Percentiles rank a stretch among this genome's conserved stretches.
Conservation (phyloP, 2,797 vertebrate species). For the Rachycentron canadum region DNA sequence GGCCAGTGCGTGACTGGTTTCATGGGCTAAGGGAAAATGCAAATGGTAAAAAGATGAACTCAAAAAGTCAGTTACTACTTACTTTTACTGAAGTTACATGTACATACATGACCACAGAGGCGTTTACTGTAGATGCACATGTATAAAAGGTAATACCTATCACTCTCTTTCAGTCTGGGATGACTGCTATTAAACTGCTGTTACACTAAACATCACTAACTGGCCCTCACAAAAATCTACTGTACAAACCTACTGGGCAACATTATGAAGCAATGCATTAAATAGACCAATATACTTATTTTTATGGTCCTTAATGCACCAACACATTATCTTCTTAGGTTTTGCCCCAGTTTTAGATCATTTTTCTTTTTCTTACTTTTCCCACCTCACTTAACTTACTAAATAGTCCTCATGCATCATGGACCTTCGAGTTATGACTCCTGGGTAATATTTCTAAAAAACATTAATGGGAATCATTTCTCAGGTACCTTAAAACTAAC, state of each 20-base stretch:
- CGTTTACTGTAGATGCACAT: constrained; percentile 22
- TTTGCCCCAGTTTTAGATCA: constrained; percentile 5
- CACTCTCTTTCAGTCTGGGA: constrained; percentile 71
- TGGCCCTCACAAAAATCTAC: constrained; percentile 29
- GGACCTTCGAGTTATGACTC: constrained; percentile 21
- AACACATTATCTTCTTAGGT: neutral
- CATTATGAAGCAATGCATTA: constrained; percentile 37
- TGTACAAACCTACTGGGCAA: constrained; percentile 50
- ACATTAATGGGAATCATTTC: constrained; percentile 41
- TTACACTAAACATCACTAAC: constrained; percentile 51
- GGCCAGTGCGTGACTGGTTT: constrained; percentile 38
- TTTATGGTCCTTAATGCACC: constrained; percentile 11
- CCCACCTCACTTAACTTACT: neutral
- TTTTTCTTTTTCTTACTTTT: constrained; percentile 5
- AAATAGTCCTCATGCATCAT: constrained; percentile 40
- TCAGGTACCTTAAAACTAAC: constrained; percentile 56
- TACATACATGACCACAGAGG: constrained; percentile 25
- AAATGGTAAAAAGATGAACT: constrained; percentile 2
- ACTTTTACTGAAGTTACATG: constrained; percentile 25
- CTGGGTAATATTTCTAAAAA: constrained; percentile 36
- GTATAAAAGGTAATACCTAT: constrained; percentile 21
- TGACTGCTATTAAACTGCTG: constrained; percentile 61
- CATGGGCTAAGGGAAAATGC: constrained; percentile 37
- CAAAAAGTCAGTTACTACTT: constrained; percentile 18
- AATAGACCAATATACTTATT: constrained; percentile 4